Evolutionary conservation across 2,888 invertebrate species (phyloP).

Genomic region (Dexiosoma caninum): DNA sequence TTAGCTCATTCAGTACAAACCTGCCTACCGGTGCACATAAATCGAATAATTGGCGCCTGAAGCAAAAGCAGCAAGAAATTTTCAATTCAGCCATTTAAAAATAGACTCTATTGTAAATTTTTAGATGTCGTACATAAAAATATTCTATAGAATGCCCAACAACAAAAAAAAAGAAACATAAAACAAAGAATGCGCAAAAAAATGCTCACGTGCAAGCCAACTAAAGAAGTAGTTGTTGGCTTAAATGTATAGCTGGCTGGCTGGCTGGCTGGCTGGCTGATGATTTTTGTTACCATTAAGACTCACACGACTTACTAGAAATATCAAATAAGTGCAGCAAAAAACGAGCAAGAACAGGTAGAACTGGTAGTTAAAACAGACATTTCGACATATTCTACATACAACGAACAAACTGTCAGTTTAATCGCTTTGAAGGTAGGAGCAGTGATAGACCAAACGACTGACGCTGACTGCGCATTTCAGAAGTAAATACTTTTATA

Average conservation of each 20-base stretch:
- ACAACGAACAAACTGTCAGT: conserved; percentile 8
- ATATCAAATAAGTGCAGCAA: conserved; percentile 3
- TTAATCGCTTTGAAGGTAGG: background rate
- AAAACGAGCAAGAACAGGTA: conserved; percentile 42
- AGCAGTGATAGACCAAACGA: background rate
- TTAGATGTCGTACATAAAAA: conserved; percentile 34
- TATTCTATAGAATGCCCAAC: no score
- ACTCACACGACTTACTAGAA: conserved; percentile 43
- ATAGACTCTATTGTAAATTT: conserved; percentile 57
- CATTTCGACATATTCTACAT: background rate
- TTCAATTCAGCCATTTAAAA: conserved; percentile 49
- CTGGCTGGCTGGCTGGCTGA: background rate
- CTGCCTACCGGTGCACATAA: background rate
- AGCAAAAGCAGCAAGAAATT: conserved; percentile 44
- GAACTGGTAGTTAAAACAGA: conserved; percentile 53
- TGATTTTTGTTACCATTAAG: conserved; percentile 1
- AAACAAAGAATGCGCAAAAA: background rate
- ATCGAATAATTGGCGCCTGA: conserved; percentile 56
- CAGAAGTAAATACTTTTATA: background rate
- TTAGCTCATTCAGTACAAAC: background rate
- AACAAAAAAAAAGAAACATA: conserved; percentile 10
- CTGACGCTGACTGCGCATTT: background rate
- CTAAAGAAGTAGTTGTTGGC: conserved; percentile 31
- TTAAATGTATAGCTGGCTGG: background rate
- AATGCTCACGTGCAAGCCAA: conserved; percentile 56